Evolutionary conservation across 2,888 invertebrate genomes (phyloP).

Genomic region (Hypolimnas misippus): DNA sequence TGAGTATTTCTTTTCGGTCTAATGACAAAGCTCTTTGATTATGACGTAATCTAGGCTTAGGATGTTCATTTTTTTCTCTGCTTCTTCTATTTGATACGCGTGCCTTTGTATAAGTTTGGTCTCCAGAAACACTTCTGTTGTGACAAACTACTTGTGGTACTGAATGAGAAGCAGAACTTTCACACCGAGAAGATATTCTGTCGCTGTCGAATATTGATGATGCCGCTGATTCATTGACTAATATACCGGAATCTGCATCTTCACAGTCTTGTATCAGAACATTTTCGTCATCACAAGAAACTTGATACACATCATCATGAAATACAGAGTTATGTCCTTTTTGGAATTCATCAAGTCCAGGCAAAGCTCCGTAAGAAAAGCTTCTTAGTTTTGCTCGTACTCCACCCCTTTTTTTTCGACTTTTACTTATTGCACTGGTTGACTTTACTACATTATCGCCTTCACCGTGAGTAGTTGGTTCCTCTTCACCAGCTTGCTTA

Average conservation of each 20-base stretch:
- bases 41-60: slow-evolving; percentile 66
- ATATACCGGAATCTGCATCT: slow-evolving; percentile 90
- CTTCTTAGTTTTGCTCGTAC: slow-evolving; percentile 85
- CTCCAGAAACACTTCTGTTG: slow-evolving; percentile 78
- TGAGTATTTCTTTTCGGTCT: slow-evolving; percentile 81
- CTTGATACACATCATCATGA: slow-evolving; percentile 83
- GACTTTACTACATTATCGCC: slow-evolving; percentile 65
- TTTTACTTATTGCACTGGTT: slow-evolving; percentile 60
- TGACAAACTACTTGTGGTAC: slow-evolving; percentile 69
- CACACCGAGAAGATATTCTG: slow-evolving; percentile 79
- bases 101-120: slow-evolving; percentile 70
- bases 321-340: slow-evolving; percentile 85
- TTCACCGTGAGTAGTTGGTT: slow-evolving; percentile 55
- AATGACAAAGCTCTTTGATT: slow-evolving; percentile 82
- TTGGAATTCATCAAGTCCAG: slow-evolving; percentile 88
- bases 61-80: slow-evolving; percentile 67
- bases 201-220: slow-evolving; percentile 86
- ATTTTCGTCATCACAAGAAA: slow-evolving; percentile 81
- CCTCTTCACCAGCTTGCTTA: slow-evolving; percentile 72
- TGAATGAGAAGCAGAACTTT: slow-evolving; percentile 79
- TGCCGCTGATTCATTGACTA: slow-evolving; percentile 88
- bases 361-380: slow-evolving; percentile 89
- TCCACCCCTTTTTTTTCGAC: slow-evolving; percentile 70
- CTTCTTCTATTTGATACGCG: slow-evolving; percentile 73
- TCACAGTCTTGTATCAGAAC: slow-evolving; percentile 85